Percentiles rank a stretch among this genome's conserved stretches.
Evolutionary conservation across 2,888 invertebrate species (phyloP).

Genomic region (Toxonevra muliebris): DNA sequence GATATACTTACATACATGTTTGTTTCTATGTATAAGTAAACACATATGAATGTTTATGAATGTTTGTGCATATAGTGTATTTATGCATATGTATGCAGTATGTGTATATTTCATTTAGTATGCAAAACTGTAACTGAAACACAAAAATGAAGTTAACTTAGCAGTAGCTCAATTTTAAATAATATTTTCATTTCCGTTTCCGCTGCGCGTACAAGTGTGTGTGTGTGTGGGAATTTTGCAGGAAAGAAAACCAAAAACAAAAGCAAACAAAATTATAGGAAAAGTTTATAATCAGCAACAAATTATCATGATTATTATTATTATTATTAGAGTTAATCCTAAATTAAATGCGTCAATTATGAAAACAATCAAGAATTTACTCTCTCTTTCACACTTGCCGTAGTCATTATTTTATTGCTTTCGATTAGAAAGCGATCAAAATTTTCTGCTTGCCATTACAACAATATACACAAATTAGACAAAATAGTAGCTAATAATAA

Average conservation of each 20-base stretch:
- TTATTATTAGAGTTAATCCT: conserved; percentile 1
- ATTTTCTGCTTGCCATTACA: not conserved
- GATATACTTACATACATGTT: too few relatives aligned
- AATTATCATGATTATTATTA: conserved; percentile 6
- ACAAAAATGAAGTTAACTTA: conserved; percentile 19
- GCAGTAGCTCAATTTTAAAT: conserved; percentile 27
- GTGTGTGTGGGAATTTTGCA: not conserved
- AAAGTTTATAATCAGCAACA: conserved; percentile 1
- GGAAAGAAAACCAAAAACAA: not conserved
- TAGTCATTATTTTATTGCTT: not conserved
- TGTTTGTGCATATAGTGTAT: too few relatives aligned
- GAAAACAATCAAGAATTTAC: not conserved
- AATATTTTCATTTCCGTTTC: conserved; percentile 6
- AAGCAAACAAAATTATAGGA: not conserved
- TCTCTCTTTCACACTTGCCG: too few relatives aligned
- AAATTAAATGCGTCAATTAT: conserved; percentile 8
- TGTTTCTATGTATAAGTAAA: too few relatives aligned
- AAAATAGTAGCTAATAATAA: not conserved
- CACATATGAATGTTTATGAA: too few relatives aligned
- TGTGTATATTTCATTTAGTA: conserved; percentile 17
- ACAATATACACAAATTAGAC: not conserved
- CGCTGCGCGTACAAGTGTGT: not conserved
- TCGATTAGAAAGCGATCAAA: not conserved
- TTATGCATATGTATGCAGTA: too few relatives aligned
- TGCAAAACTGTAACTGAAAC: conserved; percentile 22